Evolutionary conservation across 2,797 vertebrate species (phyloP), one percentile per base, ranked within the genome.

Genomic region (Poeciliopsis infans): DNA sequence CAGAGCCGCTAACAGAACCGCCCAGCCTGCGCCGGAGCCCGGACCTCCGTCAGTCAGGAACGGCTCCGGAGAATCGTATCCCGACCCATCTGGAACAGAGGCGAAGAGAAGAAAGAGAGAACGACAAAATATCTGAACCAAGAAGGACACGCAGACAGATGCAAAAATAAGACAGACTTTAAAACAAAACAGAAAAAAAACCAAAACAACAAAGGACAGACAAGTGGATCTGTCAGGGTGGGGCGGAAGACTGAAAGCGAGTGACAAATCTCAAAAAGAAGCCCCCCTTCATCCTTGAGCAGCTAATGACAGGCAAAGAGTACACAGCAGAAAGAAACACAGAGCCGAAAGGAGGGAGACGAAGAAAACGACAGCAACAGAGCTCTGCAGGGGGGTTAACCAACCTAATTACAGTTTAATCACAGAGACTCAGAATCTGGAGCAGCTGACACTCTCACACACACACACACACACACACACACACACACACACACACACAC

Each of bases 41-140:
- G 95, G 97, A 93, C 96, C 97, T 86, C 97, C 97, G 88, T 97
- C 98, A 90, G 97, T 99, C 95, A 99, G 97, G 92, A 99, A 98
- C 31, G 98, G 98, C 94, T 99, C 98, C 0, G 98, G 97, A 83
- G 97, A 97, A 85, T 99, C 97, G 2, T 98, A 99, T 80, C 97
- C 96, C 49, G 97, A 98, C 87, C 98, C 97, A 83, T 99, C 98
- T 99, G 93, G 20, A 89, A 91, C 85, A 80, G 57, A 93, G 47
- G 87, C 69, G 83, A 53, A n/a, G 53, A 94, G 87, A 93, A 79
- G 87, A 75, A 74, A 59, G 72, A 83, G 77, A 80, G 84, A 86
- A 81, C 88, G 88, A 94, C 92, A 94, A 89, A 93, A 93, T 66
- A 87, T 86, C 92, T 91, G 85, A 88, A 89, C 87, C 36, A 72